These are phyloP conservation scores for Heteropelma amictum DNA, from an alignment of 2,888 invertebrate species.

Conservation along the genomic window DNA sequence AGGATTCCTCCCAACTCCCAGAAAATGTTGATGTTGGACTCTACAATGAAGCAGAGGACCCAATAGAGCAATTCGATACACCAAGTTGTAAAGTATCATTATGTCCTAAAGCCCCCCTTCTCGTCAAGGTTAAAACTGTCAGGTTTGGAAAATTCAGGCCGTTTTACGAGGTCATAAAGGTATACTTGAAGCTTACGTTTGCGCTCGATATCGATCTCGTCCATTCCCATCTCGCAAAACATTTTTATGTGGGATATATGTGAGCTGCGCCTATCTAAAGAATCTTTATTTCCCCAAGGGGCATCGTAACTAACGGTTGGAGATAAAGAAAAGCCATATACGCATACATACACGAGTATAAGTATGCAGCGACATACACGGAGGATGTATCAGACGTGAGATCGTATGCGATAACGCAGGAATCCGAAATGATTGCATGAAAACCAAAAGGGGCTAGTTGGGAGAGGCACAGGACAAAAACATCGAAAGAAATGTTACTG, in stretches of 20 bases:
- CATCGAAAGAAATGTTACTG: neutral
- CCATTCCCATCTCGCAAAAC: neutral
- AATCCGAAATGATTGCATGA: constrained; percentile 19
- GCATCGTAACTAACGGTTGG: constrained; percentile 35
- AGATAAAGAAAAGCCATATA: constrained; percentile 25
- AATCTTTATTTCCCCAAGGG: constrained; percentile 13
- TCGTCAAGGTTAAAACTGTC: constrained; percentile 32
- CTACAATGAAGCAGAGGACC: constrained; percentile 52
- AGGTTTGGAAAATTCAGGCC: neutral
- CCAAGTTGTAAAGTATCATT: constrained; percentile 71
- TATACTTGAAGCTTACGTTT: constrained; percentile 1
- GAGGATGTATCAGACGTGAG: constrained; percentile 11
- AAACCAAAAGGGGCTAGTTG: neutral
- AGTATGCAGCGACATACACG: neutral
- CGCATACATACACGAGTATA: neutral
- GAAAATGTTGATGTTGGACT: constrained; percentile 28
- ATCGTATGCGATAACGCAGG: constrained; percentile 19
- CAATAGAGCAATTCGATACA: constrained; percentile 67
- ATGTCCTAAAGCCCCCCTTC: constrained; percentile 55
- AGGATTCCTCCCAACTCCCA: constrained; percentile 2
- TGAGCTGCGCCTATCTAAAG: neutral
- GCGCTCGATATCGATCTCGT: constrained; percentile 23
- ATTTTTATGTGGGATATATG: constrained; percentile 11
- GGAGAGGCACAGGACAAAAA: neutral
- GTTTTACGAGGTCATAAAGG: neutral